phyloP scores from a whole-genome alignment of 2,113 vertebrate genomes.

The Zootoca vivipara region DNA sequence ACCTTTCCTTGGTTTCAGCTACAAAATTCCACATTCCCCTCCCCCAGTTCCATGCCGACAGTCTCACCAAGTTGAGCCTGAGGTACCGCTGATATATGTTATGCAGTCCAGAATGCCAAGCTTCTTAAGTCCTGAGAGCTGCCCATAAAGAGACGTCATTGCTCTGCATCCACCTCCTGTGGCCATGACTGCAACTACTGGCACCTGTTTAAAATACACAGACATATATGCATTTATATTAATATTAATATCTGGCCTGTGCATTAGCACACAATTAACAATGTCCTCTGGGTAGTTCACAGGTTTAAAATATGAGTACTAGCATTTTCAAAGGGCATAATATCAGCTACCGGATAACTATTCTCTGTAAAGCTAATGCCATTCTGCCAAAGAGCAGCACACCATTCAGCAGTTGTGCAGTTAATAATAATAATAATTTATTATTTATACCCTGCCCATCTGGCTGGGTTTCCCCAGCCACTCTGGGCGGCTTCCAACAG shows the following conservation, averaged over 20 bases:
- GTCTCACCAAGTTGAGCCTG: constrained; percentile 82
- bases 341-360: background rate
- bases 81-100: constrained; percentile 78
- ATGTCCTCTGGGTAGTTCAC: too few relatives aligned
- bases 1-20: background rate
- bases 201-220: constrained; percentile 68
- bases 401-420: background rate
- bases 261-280: too few relatives aligned
- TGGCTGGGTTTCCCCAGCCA: too few relatives aligned
- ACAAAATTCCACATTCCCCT: background rate
- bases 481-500: too few relatives aligned
- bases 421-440: too few relatives aligned
- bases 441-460: too few relatives aligned
- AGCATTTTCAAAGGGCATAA: background rate
- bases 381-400: background rate
- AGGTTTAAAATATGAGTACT: background rate
- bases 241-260: too few relatives aligned
- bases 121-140: constrained; percentile 75
- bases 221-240: too few relatives aligned
- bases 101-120: constrained; percentile 76
- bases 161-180: constrained; percentile 79
- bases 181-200: constrained; percentile 75
- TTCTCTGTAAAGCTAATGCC: background rate
- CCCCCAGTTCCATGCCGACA: background rate
- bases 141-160: constrained; percentile 75